These are phyloP conservation scores for Acanthisitta chloris DNA, from an alignment of 2,113 vertebrate species.

Conservation along the genomic window DNA sequence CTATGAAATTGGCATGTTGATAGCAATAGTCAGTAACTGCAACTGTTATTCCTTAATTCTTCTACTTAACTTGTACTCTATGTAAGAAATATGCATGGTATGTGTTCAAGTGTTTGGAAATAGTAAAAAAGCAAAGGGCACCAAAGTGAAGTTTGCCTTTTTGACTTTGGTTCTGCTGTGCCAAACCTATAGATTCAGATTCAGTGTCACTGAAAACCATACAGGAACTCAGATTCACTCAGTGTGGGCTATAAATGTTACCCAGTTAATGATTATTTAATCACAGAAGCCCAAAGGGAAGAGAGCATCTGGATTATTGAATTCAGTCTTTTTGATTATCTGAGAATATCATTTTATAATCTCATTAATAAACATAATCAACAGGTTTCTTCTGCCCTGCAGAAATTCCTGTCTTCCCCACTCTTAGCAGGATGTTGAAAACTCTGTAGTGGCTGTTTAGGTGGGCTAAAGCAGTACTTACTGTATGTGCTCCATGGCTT, in stretches of 20 bases:
- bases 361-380: not conserved
- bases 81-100: not conserved
- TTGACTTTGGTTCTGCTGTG: not conserved
- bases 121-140: not conserved
- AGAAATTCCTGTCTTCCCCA: not conserved
- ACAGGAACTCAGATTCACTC: not conserved
- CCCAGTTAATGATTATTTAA: not conserved
- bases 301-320: not conserved
- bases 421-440: not conserved
- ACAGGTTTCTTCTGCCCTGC: not conserved
- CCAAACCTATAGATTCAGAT: fast-evolving
- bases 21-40: not conserved
- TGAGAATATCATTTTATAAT: not conserved
- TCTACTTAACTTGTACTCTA: not conserved
- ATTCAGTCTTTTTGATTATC: not conserved
- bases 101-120: not conserved
- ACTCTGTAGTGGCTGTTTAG: not conserved
- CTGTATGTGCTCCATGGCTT: not conserved
- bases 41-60: not conserved
- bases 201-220: not conserved
- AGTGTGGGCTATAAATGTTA: not conserved
- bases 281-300: not conserved
- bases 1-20: not conserved
- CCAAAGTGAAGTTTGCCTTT: not conserved
- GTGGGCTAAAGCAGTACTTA: not conserved